Base-by-base conservation (phyloP, 2,888 invertebrate species). In the Eretmocerus hayati region DNA sequence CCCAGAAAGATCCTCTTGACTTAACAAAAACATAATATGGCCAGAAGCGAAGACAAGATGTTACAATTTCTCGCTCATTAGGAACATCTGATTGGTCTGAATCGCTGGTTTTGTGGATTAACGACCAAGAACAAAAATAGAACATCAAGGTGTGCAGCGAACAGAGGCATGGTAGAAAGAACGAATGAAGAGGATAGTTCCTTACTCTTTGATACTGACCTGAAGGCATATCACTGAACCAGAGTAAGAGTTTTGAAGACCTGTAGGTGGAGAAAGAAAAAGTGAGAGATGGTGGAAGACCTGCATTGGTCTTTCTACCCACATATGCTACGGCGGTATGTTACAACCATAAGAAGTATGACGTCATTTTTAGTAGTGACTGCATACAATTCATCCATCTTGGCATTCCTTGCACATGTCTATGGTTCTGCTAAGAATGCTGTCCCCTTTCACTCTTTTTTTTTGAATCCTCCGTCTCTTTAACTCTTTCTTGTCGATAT, bases 281-380 rank as follows among this genome's bases (percentile, higher is more conserved):
- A 18, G 19, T 26, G 53, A 37, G 50, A 50, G 50, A 26, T n/a
- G 44, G 51, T 50, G 38, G 46, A 56, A 55, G 53, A 55, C 54
- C 52, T 57, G 56, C 26, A 26, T 11, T 26, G 51, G 52, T 55
- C 63, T 62, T 59, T 62, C 64, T 59, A 64, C 63, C 60, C 57
- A 57, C 53, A 6, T 36, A n/a, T 13, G 39, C 15, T 39, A 18
- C 41, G 46, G 50, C 54, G 61, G 60, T 63, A 59, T 56, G 56
- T 58, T 57, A 59, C 61, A 45, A 52, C 52, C 58, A 62, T 60
- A 60, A 59, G 57, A 39, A 53, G 47, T 45, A 62, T 66, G 66
- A 66, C 65, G 65, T 67, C 65, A 67, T 58, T 65, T 54, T 50
- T n/a, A 50, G 55, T 59, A 61, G 60, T 58, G 64, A 63, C 59